These are phyloP conservation scores for Eulemur macaco DNA, from an alignment of 2,113 vertebrate genomes.

Conservation along the genomic window DNA sequence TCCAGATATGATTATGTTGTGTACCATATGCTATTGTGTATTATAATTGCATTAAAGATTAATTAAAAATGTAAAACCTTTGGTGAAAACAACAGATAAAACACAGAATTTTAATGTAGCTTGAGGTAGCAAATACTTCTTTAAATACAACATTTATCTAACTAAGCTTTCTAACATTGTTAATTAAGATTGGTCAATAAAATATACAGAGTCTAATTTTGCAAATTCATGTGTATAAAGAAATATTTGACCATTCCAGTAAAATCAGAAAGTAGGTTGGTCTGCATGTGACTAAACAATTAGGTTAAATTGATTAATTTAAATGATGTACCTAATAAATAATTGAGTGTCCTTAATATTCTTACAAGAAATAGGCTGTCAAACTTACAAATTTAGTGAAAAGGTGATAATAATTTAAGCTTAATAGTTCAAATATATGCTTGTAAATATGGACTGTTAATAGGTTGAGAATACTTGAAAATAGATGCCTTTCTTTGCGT, in stretches of 20 bases:
- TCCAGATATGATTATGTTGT: neutral
- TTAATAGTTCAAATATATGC: neutral
- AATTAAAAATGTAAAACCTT: neutral
- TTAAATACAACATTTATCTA: neutral
- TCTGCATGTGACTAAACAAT: neutral
- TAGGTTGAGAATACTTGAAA: neutral
- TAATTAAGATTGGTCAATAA: neutral
- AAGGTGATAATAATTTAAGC: neutral
- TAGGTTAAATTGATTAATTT: slow-evolving; percentile 25
- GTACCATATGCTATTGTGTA: neutral
- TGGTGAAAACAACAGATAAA: neutral
- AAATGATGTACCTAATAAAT: neutral
- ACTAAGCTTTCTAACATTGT: neutral
- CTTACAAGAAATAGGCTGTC: neutral
- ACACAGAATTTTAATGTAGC: neutral
- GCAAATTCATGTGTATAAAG: neutral
- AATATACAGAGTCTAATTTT: neutral
- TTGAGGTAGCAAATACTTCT: neutral
- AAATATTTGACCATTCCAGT: neutral
- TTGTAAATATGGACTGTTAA: neutral
- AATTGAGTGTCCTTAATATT: neutral
- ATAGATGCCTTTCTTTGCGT: neutral
- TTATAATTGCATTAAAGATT: neutral
- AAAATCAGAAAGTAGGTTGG: neutral
- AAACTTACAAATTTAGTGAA: slow-evolving; percentile 29